phyloP scores from a whole-genome alignment of 1,140 invertebrate species.

The Geopemphigus sp. region DNA sequence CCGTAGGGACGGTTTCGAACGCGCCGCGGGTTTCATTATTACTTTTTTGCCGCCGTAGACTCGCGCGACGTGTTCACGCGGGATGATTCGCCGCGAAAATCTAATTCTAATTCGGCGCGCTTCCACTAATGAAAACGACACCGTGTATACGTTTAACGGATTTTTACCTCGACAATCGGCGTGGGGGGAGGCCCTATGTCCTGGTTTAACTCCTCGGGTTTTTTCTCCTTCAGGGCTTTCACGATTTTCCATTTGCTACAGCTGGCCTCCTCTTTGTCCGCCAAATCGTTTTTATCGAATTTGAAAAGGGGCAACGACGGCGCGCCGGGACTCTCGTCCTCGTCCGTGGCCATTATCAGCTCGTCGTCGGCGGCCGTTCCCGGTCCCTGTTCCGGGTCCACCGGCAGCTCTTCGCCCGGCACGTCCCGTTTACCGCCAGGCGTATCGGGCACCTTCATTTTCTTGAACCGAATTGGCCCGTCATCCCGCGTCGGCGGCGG shows the following conservation, averaged over 20 bases:
- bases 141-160: too few relatives aligned
- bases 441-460: constrained; percentile 39
- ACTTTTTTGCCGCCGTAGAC: too few relatives aligned
- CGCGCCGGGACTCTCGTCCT: constrained; percentile 53
- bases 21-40: too few relatives aligned
- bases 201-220: constrained; percentile 79
- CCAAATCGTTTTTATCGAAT: constrained; percentile 56
- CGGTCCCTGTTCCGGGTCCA: constrained; percentile 7
- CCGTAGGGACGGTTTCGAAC: too few relatives aligned
- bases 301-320: constrained; percentile 61
- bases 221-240: constrained; percentile 83
- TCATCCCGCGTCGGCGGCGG: constrained; percentile 14
- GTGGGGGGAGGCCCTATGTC: constrained; percentile 56
- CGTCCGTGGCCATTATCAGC: constrained; percentile 36
- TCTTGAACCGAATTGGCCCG: background rate
- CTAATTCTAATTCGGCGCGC: too few relatives aligned
- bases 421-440: background rate
- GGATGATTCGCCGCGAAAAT: too few relatives aligned
- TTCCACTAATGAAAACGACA: too few relatives aligned
- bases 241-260: constrained; percentile 83
- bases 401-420: background rate
- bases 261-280: constrained; percentile 57
- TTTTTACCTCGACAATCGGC: constrained; percentile 49
- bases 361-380: constrained; percentile 14
- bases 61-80: too few relatives aligned